Base-by-base conservation (phyloP, 2,113 vertebrate species). In the Desmodus rotundus region DNA sequence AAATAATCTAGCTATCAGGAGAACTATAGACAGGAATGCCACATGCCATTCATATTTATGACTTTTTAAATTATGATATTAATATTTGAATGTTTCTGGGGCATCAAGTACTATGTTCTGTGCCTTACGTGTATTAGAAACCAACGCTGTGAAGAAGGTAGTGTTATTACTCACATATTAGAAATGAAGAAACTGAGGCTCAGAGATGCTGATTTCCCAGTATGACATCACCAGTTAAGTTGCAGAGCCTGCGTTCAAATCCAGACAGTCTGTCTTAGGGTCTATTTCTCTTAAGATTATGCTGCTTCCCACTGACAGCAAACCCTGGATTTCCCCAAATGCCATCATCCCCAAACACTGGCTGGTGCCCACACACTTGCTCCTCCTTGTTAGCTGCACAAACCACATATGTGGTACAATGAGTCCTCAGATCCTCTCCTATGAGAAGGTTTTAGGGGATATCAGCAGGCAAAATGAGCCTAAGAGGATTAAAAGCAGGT, bases 31-130 rank as follows among this genome's bases (percentile, higher is more conserved):
- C 19, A 67, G 16, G 19, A 36, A 52, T 86, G 73, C 41, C 33
- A 74, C 12, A 36, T n/a, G 12, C 41, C n/a, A 36, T 50, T 74
- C 28, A 61, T 72, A 81, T 36, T 19, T 68, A 58, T 89, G 36
- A 24, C 33, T 85, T 68, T 77, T 81, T 20, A 81, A 89, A 38
- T 90, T 81, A 68, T 41, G 78, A 73, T 10, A 78, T 7, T 22
- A 80, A 65, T 4, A 77, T 24, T 24, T 89, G 50, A 58, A 81
- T 68, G 10, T 11, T 58, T 73, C 56, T 26, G 67, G 14, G 58
- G 22, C 74, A 14, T 38, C 72, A 74, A 80, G 8, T 11, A 89
- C 19, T 50, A 10, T 24, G 22, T 24, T 67, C 13, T 9, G 9
- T 10, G 12, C 6, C 5, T 87, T 50, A n/a, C 19, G 45, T 90